Base-by-base conservation (phyloP, 2,888 invertebrate genomes). In the Dryobota labecula region DNA sequence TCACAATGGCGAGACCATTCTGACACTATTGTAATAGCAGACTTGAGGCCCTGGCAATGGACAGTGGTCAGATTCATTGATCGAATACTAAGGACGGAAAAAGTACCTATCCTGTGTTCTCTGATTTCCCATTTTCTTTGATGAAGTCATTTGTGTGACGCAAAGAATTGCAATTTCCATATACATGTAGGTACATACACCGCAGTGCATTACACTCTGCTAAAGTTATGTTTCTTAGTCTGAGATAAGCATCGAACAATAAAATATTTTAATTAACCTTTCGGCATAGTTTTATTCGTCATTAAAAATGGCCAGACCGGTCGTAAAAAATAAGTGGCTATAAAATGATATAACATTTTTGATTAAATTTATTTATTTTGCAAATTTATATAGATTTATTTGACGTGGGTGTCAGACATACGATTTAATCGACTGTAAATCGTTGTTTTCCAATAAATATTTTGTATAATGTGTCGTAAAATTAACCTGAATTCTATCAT, bases 261-360 rank as follows among this genome's bases (percentile, higher is more conserved):
- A 60, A 24, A 66, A 63, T 15, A 54, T 36, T 45, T 58, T 43
- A 54, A 72, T 78, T 24, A 75, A 43, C 58, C 36, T 60, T 72
- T 78, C 24, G 13, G 7, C 27, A 51, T 27, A 53, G 24, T 57
- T 57, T 51, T 53, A 15, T 62, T 78, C 41, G 13, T 64, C 54
- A 13, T 72, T 73, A 64, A 9, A 54, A 63, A 47, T 18, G 45
- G 56, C 68, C 43, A 68, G 30, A 76, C 9, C 11, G 24, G 4
- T 41, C 24, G 51, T 73, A 57, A 72, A 75, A 63, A 75, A 41
- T 56, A 77, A 77, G 36, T 69, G 70, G 43, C 58, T 24, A 15
- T 74, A 49, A 56, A 20, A 56, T 74, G 38, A 61, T 57, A 45
- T 70, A 69, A 66, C 24, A n/a, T 76, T 73, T 54, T 67, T 41